These are phyloP conservation scores for Euzetes globulus DNA, from an alignment of 2,888 invertebrate genomes.

Conservation along the genomic window DNA sequence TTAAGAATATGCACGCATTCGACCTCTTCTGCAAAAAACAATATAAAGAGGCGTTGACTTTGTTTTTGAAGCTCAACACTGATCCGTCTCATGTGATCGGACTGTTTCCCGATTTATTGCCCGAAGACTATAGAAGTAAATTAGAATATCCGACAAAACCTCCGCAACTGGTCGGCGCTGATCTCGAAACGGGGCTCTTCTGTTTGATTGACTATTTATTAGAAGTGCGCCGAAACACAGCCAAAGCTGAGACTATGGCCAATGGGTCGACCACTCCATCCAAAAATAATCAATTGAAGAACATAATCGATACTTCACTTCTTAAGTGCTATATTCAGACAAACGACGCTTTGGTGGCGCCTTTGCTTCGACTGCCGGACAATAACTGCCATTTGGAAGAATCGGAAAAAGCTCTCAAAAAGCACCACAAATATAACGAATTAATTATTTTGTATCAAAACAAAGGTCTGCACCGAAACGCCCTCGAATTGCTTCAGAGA, in stretches of 20 bases:
- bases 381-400: slow-evolving; percentile 89
- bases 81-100: slow-evolving; percentile 93
- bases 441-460: slow-evolving; percentile 91
- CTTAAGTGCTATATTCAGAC: slow-evolving; percentile 94
- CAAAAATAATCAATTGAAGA: slow-evolving; percentile 56
- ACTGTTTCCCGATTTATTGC: slow-evolving; percentile 79
- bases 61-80: slow-evolving; percentile 80
- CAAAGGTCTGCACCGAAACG: slow-evolving; percentile 83
- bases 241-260: neutral
- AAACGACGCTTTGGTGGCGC: slow-evolving; percentile 87
- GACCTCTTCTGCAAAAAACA: slow-evolving; percentile 81
- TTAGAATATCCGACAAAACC: slow-evolving; percentile 54
- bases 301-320: slow-evolving; percentile 93
- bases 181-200: slow-evolving; percentile 75
- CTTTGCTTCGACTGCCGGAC: slow-evolving; percentile 69
- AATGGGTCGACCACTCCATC: neutral
- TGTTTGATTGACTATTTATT: slow-evolving; percentile 85
- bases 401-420: slow-evolving; percentile 77
- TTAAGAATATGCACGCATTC: slow-evolving; percentile 81
- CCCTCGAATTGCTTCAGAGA: slow-evolving; percentile 73
- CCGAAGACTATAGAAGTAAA: slow-evolving; percentile 52
- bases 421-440: slow-evolving; percentile 81
- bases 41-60: slow-evolving; percentile 81
- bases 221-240: slow-evolving; percentile 51
- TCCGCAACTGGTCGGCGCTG: slow-evolving; percentile 66